Evolutionary conservation across 2,888 invertebrate genomes (phyloP), one percentile per base, ranked within the genome.

Genomic region (Oligia fasciuncula): DNA sequence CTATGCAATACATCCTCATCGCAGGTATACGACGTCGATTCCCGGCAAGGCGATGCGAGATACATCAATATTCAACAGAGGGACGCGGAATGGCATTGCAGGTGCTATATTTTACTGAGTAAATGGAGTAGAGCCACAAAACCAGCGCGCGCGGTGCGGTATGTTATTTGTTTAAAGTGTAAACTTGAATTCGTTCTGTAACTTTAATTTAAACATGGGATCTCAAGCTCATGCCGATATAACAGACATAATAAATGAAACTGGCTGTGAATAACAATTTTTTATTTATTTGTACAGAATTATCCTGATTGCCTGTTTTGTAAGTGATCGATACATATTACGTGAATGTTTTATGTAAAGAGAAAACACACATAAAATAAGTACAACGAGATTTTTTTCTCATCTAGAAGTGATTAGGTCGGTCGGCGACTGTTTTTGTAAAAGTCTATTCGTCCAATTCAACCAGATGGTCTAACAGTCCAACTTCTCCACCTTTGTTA

Each of bases 81-180:
- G 87, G 84, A 83, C 85, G 80, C 85, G 88, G 86, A 91, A 92
- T 93, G 89, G 91, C 91, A 85, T 86, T 93, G 93, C 93, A 93
- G 93, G 92, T 92, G 91, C 90, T 90, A 91, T 93, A 93, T 93
- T 91, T 93, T 92, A 93, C 90, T 85, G 87, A 85, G 86, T 84
- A 90, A 88, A 89, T 89, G 87, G 84, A 74, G 79, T 72, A n/a
- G 67, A 87, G 91, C 88, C 83, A 78, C n/a, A 67, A 80, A 86
- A 83, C 51, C 46, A 40, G 80, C 71, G 76, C 9, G 1, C 13
- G 13, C 29, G 35, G 54, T 43, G 40, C 23, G n/a, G 2, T n/a
- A 14, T 62, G 29, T 23, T 40, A 49, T 69, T 43, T 9, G 19
- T 62, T 4, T 2, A 17, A 75, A 19, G 19, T 49, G 46, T 60